Percentiles rank a stretch among this genome's conserved stretches.
phyloP scores from a whole-genome alignment of 2,888 invertebrate genomes.

The Orthosia gracilis region DNA sequence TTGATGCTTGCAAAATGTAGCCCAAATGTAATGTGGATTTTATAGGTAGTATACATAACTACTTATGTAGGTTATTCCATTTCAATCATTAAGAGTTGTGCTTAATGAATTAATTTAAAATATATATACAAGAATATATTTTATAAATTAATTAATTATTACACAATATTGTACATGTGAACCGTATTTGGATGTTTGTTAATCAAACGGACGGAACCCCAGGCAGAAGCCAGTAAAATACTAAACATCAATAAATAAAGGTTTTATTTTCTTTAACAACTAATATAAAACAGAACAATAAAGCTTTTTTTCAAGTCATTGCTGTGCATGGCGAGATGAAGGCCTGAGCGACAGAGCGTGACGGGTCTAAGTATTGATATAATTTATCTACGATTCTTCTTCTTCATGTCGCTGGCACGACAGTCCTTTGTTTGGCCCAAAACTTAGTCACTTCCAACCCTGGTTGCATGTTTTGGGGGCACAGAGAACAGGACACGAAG shows the following conservation, averaged over 20 bases:
- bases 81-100: too few relatives aligned
- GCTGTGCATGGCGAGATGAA: slow-evolving; percentile 16
- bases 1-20: too few relatives aligned
- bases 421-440: too few relatives aligned
- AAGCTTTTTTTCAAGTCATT: slow-evolving; percentile 7
- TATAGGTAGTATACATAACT: not conserved
- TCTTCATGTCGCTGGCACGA: too few relatives aligned
- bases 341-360: slow-evolving; percentile 13
- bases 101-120: too few relatives aligned
- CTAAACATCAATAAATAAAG: not conserved
- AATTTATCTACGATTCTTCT: not conserved
- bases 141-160: too few relatives aligned
- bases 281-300: slow-evolving; percentile 5
- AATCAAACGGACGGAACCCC: not conserved
- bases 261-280: slow-evolving; percentile 10
- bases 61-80: too few relatives aligned
- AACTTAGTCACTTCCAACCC: too few relatives aligned
- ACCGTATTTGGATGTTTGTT: not conserved
- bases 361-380: not conserved
- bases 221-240: not conserved
- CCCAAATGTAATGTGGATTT: not conserved
- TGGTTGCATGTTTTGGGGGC: too few relatives aligned
- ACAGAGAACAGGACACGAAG: too few relatives aligned
- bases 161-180: too few relatives aligned
- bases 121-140: too few relatives aligned